Percentiles rank a stretch among this genome's conserved stretches.
Conservation (phyloP, 1,140 invertebrate genomes). For the Bombus superbus region DNA sequence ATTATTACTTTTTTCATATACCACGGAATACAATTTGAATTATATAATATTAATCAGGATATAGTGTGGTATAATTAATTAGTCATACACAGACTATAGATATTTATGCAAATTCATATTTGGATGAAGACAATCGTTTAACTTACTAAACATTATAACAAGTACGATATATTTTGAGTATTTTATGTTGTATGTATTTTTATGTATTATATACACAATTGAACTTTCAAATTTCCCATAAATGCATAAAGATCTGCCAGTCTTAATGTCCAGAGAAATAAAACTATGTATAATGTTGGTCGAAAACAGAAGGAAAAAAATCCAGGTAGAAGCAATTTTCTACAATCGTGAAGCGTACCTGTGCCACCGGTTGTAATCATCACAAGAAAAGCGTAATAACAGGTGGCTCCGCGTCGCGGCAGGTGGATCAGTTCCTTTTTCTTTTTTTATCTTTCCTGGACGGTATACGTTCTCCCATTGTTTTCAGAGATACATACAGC, state of each 20-base stretch:
- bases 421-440: slow-evolving; percentile 70
- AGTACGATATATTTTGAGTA: too few relatives aligned
- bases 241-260: background rate
- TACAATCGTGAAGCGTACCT: background rate
- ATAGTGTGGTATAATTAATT: too few relatives aligned
- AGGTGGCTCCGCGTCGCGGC: slow-evolving; percentile 76
- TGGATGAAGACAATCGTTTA: too few relatives aligned
- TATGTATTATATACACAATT: background rate
- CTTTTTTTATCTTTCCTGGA: slow-evolving; percentile 41
- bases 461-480: slow-evolving; percentile 39
- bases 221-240: background rate
- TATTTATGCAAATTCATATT: too few relatives aligned
- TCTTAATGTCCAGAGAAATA: background rate
- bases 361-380: slow-evolving; percentile 36
- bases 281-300: background rate
- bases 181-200: background rate
- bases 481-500: slow-evolving; percentile 42
- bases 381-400: slow-evolving; percentile 61
- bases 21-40: too few relatives aligned
- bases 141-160: too few relatives aligned
- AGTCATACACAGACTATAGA: too few relatives aligned
- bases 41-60: too few relatives aligned
- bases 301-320: background rate
- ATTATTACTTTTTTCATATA: too few relatives aligned
- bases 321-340: slow-evolving; percentile 15